These are phyloP conservation scores for Sycophila texana DNA, from an alignment of 2,888 invertebrate genomes.

Conservation along the genomic window DNA sequence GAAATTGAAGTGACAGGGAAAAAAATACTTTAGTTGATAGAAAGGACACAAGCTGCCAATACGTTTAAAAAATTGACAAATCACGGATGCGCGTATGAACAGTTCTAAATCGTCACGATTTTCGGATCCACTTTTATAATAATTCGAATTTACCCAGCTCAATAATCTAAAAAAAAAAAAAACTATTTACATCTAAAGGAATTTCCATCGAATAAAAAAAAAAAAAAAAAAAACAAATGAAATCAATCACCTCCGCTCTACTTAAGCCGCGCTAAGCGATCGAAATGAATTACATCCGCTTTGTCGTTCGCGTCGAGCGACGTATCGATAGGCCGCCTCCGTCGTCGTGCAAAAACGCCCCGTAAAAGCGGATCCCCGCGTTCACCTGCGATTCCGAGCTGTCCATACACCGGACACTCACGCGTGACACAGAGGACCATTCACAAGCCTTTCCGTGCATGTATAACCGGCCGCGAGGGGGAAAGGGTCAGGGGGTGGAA, in stretches of 20 bases:
- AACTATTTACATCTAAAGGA: too few species aligned
- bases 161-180: too few species aligned
- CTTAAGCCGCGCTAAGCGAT: too few species aligned
- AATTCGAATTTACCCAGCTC: too few species aligned
- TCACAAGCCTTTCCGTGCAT: slow-evolving; percentile 42
- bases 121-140: too few species aligned
- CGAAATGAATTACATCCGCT: background rate
- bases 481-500: background rate
- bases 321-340: too few species aligned
- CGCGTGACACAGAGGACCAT: slow-evolving; percentile 30
- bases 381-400: slow-evolving; percentile 21
- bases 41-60: slow-evolving; percentile 16
- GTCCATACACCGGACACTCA: slow-evolving; percentile 20
- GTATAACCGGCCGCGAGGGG: background rate
- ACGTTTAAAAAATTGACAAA: slow-evolving; percentile 6
- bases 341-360: too few species aligned
- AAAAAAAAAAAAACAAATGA: too few species aligned
- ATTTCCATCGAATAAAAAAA: too few species aligned
- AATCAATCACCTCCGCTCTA: too few species aligned
- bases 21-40: background rate
- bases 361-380: background rate
- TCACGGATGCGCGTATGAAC: background rate
- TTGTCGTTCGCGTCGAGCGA: background rate
- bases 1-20: background rate
- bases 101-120: too few species aligned